These are phyloP conservation scores for Syrmaticus mikado DNA, from an alignment of 2,113 vertebrate species.

Conservation along the genomic window DNA sequence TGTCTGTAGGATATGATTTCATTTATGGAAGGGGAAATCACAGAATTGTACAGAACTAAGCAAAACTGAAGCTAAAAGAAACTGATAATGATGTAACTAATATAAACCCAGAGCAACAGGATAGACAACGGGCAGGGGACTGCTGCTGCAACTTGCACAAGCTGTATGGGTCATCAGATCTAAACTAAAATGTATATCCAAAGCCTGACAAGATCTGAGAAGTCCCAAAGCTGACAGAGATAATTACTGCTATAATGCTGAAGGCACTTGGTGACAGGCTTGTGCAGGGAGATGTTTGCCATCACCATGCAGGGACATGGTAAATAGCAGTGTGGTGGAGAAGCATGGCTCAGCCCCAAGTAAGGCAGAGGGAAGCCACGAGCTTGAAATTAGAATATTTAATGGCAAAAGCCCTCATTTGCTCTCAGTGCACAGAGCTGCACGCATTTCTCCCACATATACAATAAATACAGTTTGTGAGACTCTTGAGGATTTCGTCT, in stretches of 20 bases:
- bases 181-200: background rate
- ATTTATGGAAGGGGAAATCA: background rate
- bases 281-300: background rate
- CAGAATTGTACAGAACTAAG: background rate
- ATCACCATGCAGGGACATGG: background rate
- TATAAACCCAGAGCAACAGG: background rate
- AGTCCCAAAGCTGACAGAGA: background rate
- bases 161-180: background rate
- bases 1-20: background rate
- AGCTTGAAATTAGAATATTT: background rate
- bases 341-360: background rate
- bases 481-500: background rate
- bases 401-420: background rate
- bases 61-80: background rate
- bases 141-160: background rate
- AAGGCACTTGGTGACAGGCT: background rate
- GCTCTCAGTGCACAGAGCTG: background rate
- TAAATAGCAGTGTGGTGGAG: background rate
- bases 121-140: background rate
- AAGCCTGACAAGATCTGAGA: background rate
- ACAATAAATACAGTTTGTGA: background rate
- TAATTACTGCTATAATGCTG: background rate
- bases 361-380: background rate
- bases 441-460: fast-evolving
- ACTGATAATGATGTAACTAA: background rate